Evolutionary conservation across 23 tunicate genomes (phyloP).

Genomic region (Ciona savignyi): DNA sequence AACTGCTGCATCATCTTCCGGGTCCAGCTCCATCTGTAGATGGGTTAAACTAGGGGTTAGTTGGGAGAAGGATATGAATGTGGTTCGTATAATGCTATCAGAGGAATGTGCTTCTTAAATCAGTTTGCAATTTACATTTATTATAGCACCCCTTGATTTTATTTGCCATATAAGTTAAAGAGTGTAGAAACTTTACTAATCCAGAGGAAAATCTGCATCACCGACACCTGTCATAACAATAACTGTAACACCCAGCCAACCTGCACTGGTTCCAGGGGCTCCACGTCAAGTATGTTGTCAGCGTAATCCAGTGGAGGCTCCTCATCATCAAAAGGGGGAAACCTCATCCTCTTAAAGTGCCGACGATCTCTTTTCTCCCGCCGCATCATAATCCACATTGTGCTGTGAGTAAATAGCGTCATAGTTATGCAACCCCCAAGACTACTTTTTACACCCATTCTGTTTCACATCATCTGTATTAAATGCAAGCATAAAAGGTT

Average conservation of each 20-base stretch:
- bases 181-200: too few relatives aligned
- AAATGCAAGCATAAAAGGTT: background rate
- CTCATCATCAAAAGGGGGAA: constrained; percentile 99
- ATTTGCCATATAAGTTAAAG: too few relatives aligned
- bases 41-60: too few relatives aligned
- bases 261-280: constrained; percentile 96
- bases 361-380: constrained; percentile 99
- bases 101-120: too few relatives aligned
- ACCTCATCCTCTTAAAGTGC: constrained; percentile 97
- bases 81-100: too few relatives aligned
- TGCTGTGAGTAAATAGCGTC: constrained; percentile 16
- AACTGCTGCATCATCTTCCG: constrained; percentile 95
- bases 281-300: constrained; percentile 97
- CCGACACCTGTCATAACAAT: too few relatives aligned
- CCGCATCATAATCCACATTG: constrained; percentile 99
- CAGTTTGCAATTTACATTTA: too few relatives aligned
- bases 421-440: background rate
- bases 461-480: background rate
- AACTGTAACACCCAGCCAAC: background rate
- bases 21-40: constrained; percentile 77
- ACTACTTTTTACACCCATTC: background rate
- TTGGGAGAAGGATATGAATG: background rate
- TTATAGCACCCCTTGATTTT: too few relatives aligned
- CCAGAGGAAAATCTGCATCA: too few relatives aligned
- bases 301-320: constrained; percentile 99